Evolutionary conservation across 30 jellyfish, hydroid and myxozoan species (phyloP), one percentile per base, ranked within the genome.

Genomic region (Aurelia coerulea): DNA sequence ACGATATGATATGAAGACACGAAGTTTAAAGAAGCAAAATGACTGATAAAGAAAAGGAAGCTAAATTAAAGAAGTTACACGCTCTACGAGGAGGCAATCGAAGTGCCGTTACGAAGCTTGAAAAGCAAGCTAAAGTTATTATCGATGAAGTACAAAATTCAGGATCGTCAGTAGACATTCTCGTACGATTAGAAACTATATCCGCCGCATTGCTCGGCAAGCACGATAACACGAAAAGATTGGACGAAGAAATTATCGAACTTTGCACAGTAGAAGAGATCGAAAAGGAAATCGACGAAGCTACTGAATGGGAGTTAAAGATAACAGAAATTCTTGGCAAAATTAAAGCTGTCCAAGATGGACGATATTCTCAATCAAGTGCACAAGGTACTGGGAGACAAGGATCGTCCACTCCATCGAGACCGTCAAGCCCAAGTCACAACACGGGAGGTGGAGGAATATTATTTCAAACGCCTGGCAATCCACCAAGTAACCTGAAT

Each of bases 201-300:
- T 15, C 68, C 18, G 29, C 29, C 29, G 68, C 6, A 58, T 18
- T 58, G 68, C 3, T 13, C 29, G 68, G 29, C 3, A 58, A 58
- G 29, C 18, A 58, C 18, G 68, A 15, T 13, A 58, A 15, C 68
- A 58, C 29, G 2, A 18, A 58, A 18, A 6, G 29, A n/a, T 68
- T 72, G 78, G 83, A 72, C 83, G 66, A 3, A 4, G 29, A 72
- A 23, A 42, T 72, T 23, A 12, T 72, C 23, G 68, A 72, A 39
- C 14, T n/a, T 1, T 72, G 83, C 12, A 42, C 1, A 1, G 14
- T 72, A 32, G 67, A 34, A 23, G 83, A 72, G 2, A 72, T 42
- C 64, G 83, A 42, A 10, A 72, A 41, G 4, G 83, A 72, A 39
- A 51, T 72, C 39, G 83, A 72, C 2, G 83, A 72, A 32, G 64